These are phyloP conservation scores for Rhynchomys soricoides DNA, from an alignment of 2,113 vertebrate species.

Conservation along the genomic window DNA sequence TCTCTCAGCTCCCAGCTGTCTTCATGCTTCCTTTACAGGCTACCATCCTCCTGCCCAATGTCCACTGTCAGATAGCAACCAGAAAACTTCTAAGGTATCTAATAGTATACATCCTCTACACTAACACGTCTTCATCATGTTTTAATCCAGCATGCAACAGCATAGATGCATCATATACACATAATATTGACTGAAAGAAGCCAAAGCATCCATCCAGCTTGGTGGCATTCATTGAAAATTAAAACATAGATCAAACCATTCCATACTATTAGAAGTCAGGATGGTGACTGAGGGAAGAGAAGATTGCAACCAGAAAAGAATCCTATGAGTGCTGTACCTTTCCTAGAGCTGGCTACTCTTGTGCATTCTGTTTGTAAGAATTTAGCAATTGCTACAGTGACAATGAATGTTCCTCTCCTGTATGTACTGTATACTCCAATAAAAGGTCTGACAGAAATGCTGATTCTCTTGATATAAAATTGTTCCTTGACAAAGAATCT, in stretches of 20 bases:
- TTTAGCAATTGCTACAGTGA: not conserved
- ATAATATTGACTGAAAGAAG: conserved; percentile 16
- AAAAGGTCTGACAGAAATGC: not conserved
- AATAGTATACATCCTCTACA: not conserved
- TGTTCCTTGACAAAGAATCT: not conserved
- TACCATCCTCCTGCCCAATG: not conserved
- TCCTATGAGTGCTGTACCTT: not conserved
- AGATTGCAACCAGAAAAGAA: not conserved
- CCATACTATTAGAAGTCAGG: not conserved
- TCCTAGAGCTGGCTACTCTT: not conserved
- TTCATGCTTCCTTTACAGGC: not conserved
- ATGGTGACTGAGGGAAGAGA: not conserved
- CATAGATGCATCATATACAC: not conserved
- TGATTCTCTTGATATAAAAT: conserved; percentile 10
- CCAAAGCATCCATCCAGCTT: not conserved
- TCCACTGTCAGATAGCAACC: not conserved
- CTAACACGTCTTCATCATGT: not conserved
- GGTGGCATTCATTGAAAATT: conserved; percentile 17
- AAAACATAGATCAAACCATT: not conserved
- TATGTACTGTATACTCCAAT: not conserved
- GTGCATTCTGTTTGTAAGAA: conserved; percentile 9
- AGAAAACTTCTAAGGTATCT: not conserved
- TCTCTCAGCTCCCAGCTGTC: not conserved
- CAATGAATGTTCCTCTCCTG: not conserved
- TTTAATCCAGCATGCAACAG: not conserved